phyloP scores from a whole-genome alignment of 1,140 invertebrate genomes.

The Bombus soroeensis region DNA sequence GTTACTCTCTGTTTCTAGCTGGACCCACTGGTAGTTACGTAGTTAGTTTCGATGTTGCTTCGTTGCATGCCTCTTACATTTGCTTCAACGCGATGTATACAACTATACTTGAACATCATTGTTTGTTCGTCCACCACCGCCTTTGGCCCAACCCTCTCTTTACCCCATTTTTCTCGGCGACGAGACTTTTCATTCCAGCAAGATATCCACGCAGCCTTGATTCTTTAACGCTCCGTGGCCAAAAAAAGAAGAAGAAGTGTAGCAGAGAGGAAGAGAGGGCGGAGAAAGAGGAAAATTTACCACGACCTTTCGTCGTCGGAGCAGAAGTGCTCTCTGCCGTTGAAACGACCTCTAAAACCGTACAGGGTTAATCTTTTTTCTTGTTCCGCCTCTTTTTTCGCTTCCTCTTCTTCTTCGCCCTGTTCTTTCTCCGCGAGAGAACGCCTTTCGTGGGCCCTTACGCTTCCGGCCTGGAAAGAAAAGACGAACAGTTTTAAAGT shows the following conservation, averaged over 20 bases:
- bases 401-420: background rate
- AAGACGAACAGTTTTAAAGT: background rate
- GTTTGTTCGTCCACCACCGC: background rate
- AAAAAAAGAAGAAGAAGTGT: background rate
- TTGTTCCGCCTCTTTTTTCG: background rate
- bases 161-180: background rate
- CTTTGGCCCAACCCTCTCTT: background rate
- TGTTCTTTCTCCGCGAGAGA: background rate
- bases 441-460: background rate
- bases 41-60: slow-evolving; percentile 29
- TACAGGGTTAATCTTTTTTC: slow-evolving; percentile 26
- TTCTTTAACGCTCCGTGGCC: slow-evolving; percentile 43
- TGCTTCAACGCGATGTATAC: slow-evolving; percentile 26
- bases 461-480: too few relatives aligned
- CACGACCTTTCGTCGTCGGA: slow-evolving; percentile 30
- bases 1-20: slow-evolving; percentile 7
- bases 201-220: slow-evolving; percentile 30
- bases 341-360: slow-evolving; percentile 19
- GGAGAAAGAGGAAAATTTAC: background rate
- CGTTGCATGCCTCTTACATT: slow-evolving; percentile 25
- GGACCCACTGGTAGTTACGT: slow-evolving; percentile 7
- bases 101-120: slow-evolving; percentile 34
- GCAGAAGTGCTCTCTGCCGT: slow-evolving; percentile 25
- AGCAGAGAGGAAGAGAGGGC: background rate
- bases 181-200: slow-evolving; percentile 43